Conservation (phyloP, 2,113 vertebrate species). For the Oncorhynchus clarkii region DNA sequence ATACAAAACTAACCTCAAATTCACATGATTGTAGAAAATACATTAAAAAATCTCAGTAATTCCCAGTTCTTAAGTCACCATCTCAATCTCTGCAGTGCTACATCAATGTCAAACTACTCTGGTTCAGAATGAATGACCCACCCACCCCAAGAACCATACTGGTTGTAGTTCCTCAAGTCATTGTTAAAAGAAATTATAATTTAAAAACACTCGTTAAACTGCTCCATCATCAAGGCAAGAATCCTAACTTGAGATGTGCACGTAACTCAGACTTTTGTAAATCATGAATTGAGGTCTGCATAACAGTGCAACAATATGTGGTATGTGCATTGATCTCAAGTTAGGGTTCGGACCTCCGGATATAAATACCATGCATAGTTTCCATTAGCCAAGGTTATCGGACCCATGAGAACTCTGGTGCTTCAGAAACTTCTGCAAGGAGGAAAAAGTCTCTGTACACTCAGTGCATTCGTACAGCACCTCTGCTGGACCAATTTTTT, state of each 20-base stretch:
- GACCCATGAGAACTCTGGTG: constrained; percentile 71
- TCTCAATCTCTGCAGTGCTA: not conserved
- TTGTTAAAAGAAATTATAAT: not conserved
- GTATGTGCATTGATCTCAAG: not conserved
- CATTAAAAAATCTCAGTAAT: not conserved
- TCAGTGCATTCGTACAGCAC: constrained; percentile 72
- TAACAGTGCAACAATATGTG: not conserved
- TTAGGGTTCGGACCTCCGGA: not conserved
- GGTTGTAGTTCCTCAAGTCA: not conserved
- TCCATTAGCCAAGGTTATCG: constrained; percentile 50
- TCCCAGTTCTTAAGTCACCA: not conserved
- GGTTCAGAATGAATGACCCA: not conserved
- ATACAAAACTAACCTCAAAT: not conserved
- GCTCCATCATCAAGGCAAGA: not conserved
- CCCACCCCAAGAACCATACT: not conserved
- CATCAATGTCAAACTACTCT: not conserved
- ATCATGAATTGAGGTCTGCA: not conserved
- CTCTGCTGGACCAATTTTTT: constrained; percentile 49
- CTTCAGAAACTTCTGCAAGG: constrained; percentile 69
- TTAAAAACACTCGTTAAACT: no score
- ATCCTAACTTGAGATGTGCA: not conserved
- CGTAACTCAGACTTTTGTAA: not conserved
- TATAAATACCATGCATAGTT: not conserved
- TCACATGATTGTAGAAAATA: not conserved
- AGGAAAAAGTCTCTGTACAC: constrained; percentile 70